Evolutionary conservation across 2,888 invertebrate species (phyloP), one percentile per base, ranked within the genome.

Genomic region (Crocallis elinguaria): DNA sequence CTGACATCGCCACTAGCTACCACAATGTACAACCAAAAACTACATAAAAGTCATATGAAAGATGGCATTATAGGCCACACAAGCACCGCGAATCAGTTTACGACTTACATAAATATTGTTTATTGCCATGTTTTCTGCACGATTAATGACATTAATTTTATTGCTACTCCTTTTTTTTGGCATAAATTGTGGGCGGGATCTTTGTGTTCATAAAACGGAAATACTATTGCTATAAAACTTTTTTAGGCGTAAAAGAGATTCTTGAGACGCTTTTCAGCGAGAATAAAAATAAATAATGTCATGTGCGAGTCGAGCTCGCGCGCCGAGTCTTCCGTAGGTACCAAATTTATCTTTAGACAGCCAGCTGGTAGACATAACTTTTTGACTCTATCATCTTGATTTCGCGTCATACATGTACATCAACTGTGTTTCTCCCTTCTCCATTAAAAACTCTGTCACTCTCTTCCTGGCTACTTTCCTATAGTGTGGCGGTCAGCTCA

Each of bases 131-230:
- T 30, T 11, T 37, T 37, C 13, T 16, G 38, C 25, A 30, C 16
- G n/a, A 11, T 12, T 39, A 43, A 37, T 30, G 42, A 42, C 35
- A 30, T 49, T 29, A 14, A 42, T 36, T 42, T 49, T 3, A n/a
- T 11, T 14, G 16, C 21, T 41, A 12, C 9, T 7, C 7, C 32
- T 36, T 27, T 19, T 16, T 39, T 39, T 9, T 9, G 17, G 37
- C 9, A 29, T 23, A 36, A 49, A 36, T 25, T 36, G 35, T 37
- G 21, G 35, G 21, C 27, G 27, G 21, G 4, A 6, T 29, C 35
- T 42, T 36, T 36, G 36, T 49, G 1, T 13, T 38, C 37, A 21
- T 36, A 37, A 49, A 41, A 29, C 27, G 14, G 6, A 27, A 41
- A 49, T 49, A 35, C 41, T 35, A 41, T 12, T 19, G 16, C 14